Evolutionary conservation across 2,888 invertebrate species (phyloP).

Genomic region (Aplocera efformata): DNA sequence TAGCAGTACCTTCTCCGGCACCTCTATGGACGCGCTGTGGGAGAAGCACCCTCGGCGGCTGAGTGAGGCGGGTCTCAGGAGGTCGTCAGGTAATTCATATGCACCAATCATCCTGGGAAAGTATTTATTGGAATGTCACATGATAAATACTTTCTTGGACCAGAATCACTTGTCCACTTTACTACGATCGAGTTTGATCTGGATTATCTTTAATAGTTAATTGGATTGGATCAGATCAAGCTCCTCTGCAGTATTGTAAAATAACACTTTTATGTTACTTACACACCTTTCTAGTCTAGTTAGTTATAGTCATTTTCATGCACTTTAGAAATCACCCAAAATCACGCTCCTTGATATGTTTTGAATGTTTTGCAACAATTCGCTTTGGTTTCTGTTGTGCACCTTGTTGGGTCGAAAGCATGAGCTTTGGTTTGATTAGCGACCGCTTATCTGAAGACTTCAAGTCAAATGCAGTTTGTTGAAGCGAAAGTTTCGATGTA

Average conservation of each 20-base stretch:
- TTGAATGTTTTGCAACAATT: conserved; percentile 30
- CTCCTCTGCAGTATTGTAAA: conserved; percentile 13
- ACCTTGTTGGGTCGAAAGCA: conserved; percentile 43
- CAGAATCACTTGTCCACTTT: background rate
- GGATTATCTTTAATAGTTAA: too few species aligned
- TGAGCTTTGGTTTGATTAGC: conserved; percentile 36
- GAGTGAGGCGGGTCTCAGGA: conserved; percentile 87
- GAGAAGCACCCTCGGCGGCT: conserved; percentile 86
- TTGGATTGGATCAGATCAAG: conserved; percentile 15
- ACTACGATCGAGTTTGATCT: too few species aligned
- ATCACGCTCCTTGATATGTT: conserved; percentile 41
- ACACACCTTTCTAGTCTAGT: conserved; percentile 13
- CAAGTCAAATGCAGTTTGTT: conserved; percentile 78
- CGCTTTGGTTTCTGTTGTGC: conserved; percentile 43
- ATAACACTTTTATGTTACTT: conserved; percentile 1
- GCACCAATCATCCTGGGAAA: conserved; percentile 29
- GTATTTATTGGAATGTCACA: conserved; percentile 12
- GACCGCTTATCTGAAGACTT: conserved; percentile 26
- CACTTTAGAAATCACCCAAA: conserved; percentile 35
- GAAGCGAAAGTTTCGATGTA: conserved; percentile 60
- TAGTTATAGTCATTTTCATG: conserved; percentile 27
- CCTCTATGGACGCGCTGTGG: conserved; percentile 87
- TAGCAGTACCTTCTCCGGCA: conserved; percentile 81
- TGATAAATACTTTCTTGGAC: conserved; percentile 14
- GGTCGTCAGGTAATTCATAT: conserved; percentile 84